Evolutionary conservation across 2,797 vertebrate species (phyloP), one percentile per base, ranked within the genome.

Genomic region (Lepus oiostolus): DNA sequence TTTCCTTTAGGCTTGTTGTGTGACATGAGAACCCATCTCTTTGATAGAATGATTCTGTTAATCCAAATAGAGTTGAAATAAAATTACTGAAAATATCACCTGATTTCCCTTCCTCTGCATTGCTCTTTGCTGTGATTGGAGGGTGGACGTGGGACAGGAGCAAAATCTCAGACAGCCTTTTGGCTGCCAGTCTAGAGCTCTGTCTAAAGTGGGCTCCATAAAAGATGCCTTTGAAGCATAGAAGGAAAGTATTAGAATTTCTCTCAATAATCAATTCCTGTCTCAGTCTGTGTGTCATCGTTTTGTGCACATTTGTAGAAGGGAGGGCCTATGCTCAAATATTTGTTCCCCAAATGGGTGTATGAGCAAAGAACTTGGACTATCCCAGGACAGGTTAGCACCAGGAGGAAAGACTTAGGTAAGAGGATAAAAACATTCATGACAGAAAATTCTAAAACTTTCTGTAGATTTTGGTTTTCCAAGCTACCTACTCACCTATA

Each of bases 11-110:
- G 68, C n/a, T 88, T 2, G 5, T 96, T 90, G 70, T 93, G 80
- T 93, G 90, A 93, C 80, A 85, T 75, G 79, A 92, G 76, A 93
- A 77, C 26, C 52, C 52, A 83, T 96, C 80, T 88, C 76, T 96
- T 85, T 96, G 85, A 93, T 70, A 82, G 63, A 93, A 50, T 79
- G 82, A 90, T 92, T 93, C 88, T 88, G 19, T 72, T 96, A 77
- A 87, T 96, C 84, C 76, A 92, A 94, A 76, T 68, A 74, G 79
- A 93, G 42, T 9, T 72, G 68, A 92, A 88, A 70, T 87, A 60
- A 82, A 95, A 85, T 83, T 35, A 35, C 75, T 77, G 26, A 17
- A 42, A n/a, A 47, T 5, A 0, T 47, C 16, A 6, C 38, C 1
- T 2, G 58, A 30, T 35, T 67, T 16, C 5, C 14, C 47, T 79